Conservation (phyloP, 2,113 vertebrate genomes). For the Caretta caretta region DNA sequence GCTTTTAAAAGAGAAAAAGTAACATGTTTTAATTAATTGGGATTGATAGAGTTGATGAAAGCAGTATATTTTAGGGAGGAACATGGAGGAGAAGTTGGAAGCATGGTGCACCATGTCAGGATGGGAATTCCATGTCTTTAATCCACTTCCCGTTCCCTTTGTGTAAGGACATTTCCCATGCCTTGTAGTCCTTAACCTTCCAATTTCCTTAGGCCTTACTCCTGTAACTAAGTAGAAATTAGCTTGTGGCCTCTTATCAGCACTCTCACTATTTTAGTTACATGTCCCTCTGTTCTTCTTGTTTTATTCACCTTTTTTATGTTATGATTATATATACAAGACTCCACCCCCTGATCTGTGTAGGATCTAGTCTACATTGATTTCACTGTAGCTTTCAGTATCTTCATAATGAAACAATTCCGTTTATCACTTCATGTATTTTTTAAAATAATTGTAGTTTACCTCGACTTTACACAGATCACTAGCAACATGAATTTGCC, state of each 20-base stretch:
- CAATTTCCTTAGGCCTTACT: slow-evolving; percentile 33
- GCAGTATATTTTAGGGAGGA: not conserved
- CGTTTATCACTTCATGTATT: slow-evolving; percentile 23
- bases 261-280: not conserved
- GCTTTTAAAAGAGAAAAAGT: not conserved
- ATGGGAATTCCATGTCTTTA: not conserved
- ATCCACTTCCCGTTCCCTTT: not conserved
- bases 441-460: not conserved
- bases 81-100: not conserved
- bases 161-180: slow-evolving; percentile 2
- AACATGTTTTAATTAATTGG: not conserved
- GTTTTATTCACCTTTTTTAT: slow-evolving; percentile 39
- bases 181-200: slow-evolving; percentile 25
- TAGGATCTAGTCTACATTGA: slow-evolving; percentile 13
- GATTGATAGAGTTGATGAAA: not conserved
- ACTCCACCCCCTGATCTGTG: not conserved
- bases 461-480: not conserved
- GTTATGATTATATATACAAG: slow-evolving; percentile 27
- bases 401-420: slow-evolving; percentile 30
- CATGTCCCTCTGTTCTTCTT: slow-evolving; percentile 30
- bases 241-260: not conserved
- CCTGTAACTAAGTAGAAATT: not conserved
- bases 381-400: slow-evolving; percentile 38
- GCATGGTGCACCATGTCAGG: not conserved
- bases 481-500: slow-evolving; percentile 7